phyloP scores from a whole-genome alignment of 2,113 vertebrate genomes.

The Rhipidura dahli region DNA sequence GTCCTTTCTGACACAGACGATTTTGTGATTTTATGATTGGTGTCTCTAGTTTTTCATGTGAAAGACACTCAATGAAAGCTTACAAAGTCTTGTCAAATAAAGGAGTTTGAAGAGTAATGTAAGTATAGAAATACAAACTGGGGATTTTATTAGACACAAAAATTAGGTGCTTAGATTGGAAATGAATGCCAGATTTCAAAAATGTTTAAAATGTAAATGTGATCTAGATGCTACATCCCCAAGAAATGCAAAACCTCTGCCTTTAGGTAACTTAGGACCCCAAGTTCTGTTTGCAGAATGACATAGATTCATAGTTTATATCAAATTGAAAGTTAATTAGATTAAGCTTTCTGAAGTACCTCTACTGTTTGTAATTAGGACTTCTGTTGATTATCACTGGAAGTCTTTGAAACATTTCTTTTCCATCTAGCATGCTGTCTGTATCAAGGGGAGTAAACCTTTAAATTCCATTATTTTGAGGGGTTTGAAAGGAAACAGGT shows the following conservation, averaged over 20 bases:
- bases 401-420: not conserved
- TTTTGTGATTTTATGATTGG: not conserved
- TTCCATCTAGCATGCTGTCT: not conserved
- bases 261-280: not conserved
- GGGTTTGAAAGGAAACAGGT: not conserved
- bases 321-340: not conserved
- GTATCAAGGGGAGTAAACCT: not conserved
- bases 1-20: not conserved
- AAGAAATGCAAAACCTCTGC: not conserved
- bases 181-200: not conserved
- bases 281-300: not conserved
- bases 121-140: not conserved
- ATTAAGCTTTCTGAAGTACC: not conserved
- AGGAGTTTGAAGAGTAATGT: not conserved
- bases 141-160: not conserved
- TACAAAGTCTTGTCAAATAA: not conserved
- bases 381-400: not conserved
- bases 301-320: not conserved
- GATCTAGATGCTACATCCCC: not conserved
- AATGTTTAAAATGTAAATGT: not conserved
- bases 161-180: not conserved
- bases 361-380: not conserved
- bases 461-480: not conserved
- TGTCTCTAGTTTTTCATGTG: not conserved
- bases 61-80: not conserved